A percentile compares a stretch with the other conserved stretches of the same genome.
phyloP scores from a whole-genome alignment of 2,888 invertebrate species.

The Microplitis deprimator region DNA sequence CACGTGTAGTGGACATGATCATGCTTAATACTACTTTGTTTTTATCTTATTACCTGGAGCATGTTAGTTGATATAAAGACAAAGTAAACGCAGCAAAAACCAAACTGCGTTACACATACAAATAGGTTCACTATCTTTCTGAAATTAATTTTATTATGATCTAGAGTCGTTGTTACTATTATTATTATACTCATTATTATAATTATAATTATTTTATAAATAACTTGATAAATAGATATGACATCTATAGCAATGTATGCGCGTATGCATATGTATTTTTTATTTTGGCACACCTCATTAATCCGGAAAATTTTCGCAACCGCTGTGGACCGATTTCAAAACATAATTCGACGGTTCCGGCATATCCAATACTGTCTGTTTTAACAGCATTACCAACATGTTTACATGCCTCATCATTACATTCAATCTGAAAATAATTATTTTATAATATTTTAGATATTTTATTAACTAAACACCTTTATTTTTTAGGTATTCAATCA shows the following conservation, averaged over 20 bases:
- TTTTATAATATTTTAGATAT: not conserved
- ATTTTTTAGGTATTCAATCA: conserved; percentile 4
- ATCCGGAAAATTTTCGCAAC: conserved; percentile 76
- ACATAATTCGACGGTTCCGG: conserved; percentile 86
- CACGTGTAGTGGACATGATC: conserved; percentile 14
- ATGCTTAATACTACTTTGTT: conserved; percentile 7
- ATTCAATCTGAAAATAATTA: conserved; percentile 74
- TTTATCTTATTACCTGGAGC: conserved; percentile 76
- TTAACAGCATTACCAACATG: conserved; percentile 73
- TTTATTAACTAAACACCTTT: not conserved
- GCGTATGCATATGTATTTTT: not conserved
- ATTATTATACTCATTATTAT: not conserved
- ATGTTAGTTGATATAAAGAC: conserved; percentile 93
- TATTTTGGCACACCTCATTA: conserved; percentile 74
- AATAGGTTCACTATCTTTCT: conserved; percentile 83
- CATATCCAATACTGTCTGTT: conserved; percentile 78
- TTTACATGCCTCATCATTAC: conserved; percentile 79
- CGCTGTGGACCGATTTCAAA: conserved; percentile 83
- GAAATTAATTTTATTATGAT: conserved; percentile 44
- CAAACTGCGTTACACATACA: conserved; percentile 95
- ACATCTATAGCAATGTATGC: not conserved
- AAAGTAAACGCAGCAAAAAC: conserved; percentile 98
- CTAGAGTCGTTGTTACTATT: conserved; percentile 6
- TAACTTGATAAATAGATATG: conserved; percentile 25
- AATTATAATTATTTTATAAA: conserved; percentile 15